Evolutionary conservation across 2,797 vertebrate genomes (phyloP), one percentile per base, ranked within the genome.

Genomic region (Coccyzus lansbergi): DNA sequence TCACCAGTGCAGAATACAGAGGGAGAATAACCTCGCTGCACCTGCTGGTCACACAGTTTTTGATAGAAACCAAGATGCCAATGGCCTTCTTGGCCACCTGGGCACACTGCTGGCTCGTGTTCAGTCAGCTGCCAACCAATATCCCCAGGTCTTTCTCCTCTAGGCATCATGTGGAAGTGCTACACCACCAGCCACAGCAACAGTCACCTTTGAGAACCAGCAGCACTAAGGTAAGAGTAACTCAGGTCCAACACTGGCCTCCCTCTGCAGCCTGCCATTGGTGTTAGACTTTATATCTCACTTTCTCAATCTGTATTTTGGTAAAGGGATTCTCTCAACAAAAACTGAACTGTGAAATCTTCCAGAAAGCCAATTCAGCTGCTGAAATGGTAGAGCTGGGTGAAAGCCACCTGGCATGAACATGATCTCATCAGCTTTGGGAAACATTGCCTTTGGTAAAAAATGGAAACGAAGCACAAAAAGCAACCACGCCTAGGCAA

Each of bases 271-370:
- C 9, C 49, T 76, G 33, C 21, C 5, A 1, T 10, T 80, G 14
- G 55, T 8, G 0, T 56, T 16, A 36, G 48, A 63, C 11, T 62
- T 82, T 12, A 19, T 19, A 79, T 56, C 72, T 79, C 53, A 18
- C 36, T 75, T 86, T 76, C 63, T 78, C 79, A 59, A 44, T 28
- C 65, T 56, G 34, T 48, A 69, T 49, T 83, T 86, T 76, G 55
- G 78, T 42, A 63, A 72, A 59, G 74, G 1, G 0, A 72, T 69
- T 81, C 26, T 87, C 52, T 69, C 72, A 87, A 59, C 31, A 55
- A 42, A 89, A 92, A 22, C 22, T 29, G 38, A 91, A 71, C 91
- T 36, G 15, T 76, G 90, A 93, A 93, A 87, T 69, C 51, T 93
- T 89, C 65, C 55, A 91, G 62, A 83, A 89, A 89, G 49, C 9